These are phyloP conservation scores for Xyrauchen texanus DNA, from an alignment of 2,113 vertebrate genomes.

Conservation along the genomic window DNA sequence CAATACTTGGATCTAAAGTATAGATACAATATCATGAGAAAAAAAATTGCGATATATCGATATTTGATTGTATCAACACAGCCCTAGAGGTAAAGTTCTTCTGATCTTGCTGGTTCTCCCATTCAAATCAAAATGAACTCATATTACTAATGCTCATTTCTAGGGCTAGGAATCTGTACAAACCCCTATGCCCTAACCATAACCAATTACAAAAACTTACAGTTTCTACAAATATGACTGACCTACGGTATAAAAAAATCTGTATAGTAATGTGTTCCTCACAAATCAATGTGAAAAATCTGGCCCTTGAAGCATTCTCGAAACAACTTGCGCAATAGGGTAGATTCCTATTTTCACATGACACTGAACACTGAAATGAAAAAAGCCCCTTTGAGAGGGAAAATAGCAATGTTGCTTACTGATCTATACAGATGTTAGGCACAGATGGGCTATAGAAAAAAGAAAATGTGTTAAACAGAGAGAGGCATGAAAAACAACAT, in stretches of 20 bases:
- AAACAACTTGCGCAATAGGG: slow-evolving; percentile 12
- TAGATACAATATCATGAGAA: too few relatives aligned
- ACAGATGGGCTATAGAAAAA: not conserved
- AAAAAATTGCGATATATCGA: too few relatives aligned
- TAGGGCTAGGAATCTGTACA: not conserved
- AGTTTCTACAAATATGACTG: not conserved
- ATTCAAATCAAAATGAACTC: too few relatives aligned
- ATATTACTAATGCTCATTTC: too few relatives aligned
- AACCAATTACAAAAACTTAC: not conserved
- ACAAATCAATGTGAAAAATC: not conserved
- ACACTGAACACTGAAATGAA: slow-evolving; percentile 7
- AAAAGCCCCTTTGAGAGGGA: slow-evolving; percentile 15
- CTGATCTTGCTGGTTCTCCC: too few relatives aligned
- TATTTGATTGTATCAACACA: too few relatives aligned
- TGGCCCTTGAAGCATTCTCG: not conserved
- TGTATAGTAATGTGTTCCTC: not conserved
- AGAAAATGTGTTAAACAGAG: not conserved
- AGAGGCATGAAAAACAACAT: not conserved
- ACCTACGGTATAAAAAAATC: not conserved
- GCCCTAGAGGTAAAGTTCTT: too few relatives aligned
- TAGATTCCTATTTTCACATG: not conserved
- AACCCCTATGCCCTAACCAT: not conserved
- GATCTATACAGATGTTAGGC: slow-evolving; percentile 4
- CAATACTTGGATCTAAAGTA: too few relatives aligned
- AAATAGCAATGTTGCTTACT: not conserved